phyloP scores from a whole-genome alignment of 2,888 invertebrate species.

The Germaria angustata region DNA sequence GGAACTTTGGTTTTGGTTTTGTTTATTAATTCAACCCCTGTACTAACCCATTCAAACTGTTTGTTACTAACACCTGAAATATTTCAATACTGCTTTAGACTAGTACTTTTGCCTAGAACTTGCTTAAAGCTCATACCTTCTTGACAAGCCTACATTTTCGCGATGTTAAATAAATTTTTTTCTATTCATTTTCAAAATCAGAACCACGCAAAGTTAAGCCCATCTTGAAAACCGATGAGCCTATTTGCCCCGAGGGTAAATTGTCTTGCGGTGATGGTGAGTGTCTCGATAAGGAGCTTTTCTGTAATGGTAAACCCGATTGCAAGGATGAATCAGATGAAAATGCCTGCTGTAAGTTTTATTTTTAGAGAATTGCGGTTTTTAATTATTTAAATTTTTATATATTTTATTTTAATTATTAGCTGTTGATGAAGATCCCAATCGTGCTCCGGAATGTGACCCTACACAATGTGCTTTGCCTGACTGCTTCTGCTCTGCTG shows the following conservation, averaged over 20 bases:
- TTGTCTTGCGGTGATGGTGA: slow-evolving; percentile 95
- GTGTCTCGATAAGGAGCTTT: slow-evolving; percentile 93
- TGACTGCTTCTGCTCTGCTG: slow-evolving; percentile 96
- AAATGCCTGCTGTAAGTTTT: slow-evolving; percentile 94
- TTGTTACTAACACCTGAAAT: slow-evolving; percentile 40
- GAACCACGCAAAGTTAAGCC: slow-evolving; percentile 94
- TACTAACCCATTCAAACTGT: slow-evolving; percentile 69
- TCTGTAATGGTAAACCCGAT: slow-evolving; percentile 95
- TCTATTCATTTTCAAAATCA: slow-evolving; percentile 78
- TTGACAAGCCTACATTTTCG: neutral
- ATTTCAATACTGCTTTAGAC: neutral
- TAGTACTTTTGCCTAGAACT: neutral
- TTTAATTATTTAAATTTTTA: neutral
- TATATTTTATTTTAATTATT: slow-evolving; percentile 68
- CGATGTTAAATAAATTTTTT: neutral
- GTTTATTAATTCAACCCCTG: slow-evolving; percentile 33
- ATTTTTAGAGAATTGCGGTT: neutral
- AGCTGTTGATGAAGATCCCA: slow-evolving; percentile 95
- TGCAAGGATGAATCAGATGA: slow-evolving; percentile 97
- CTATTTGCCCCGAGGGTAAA: slow-evolving; percentile 94
- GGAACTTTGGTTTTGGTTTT: slow-evolving; percentile 71
- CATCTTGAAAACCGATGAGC: slow-evolving; percentile 94
- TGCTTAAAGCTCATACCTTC: neutral
- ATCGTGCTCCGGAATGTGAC: slow-evolving; percentile 95
- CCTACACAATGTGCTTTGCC: slow-evolving; percentile 92